phyloP scores from a whole-genome alignment of 2,888 invertebrate species.

The Adelphocoris suturalis region DNA sequence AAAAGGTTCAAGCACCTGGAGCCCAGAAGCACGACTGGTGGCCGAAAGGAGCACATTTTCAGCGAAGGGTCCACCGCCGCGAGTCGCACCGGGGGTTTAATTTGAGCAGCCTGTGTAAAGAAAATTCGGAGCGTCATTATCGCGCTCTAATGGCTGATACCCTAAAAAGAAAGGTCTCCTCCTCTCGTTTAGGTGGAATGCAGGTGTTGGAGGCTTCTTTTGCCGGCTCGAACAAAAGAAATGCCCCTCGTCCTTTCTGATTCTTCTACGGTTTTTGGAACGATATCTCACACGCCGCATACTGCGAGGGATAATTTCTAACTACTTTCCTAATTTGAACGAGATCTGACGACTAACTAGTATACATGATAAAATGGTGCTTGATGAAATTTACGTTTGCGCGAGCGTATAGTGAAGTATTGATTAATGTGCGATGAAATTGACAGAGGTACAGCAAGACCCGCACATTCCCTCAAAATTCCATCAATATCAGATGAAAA shows the following conservation, averaged over 20 bases:
- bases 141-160: conserved; percentile 52
- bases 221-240: conserved; percentile 59
- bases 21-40: neutral
- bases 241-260: conserved; percentile 7
- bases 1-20: neutral
- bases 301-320: conserved; percentile 47
- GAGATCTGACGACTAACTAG: no score
- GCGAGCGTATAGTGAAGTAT: no score
- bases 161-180: conserved; percentile 30
- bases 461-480: no score
- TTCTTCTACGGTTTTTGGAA: conserved; percentile 38
- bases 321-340: no score
- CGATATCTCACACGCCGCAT: conserved; percentile 55
- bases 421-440: no score
- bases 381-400: no score
- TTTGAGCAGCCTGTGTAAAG: conserved; percentile 52
- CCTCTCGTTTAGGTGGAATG: conserved; percentile 46
- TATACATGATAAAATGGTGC: no score
- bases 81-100: conserved; percentile 44
- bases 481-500: no score
- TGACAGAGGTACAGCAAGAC: no score
- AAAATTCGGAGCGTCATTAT: conserved; percentile 50
- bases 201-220: conserved; percentile 52
- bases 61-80: conserved; percentile 27
- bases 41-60: conserved; percentile 11